phyloP scores from a whole-genome alignment of 1,140 invertebrate genomes.

The Dendrolimus punctatus region DNA sequence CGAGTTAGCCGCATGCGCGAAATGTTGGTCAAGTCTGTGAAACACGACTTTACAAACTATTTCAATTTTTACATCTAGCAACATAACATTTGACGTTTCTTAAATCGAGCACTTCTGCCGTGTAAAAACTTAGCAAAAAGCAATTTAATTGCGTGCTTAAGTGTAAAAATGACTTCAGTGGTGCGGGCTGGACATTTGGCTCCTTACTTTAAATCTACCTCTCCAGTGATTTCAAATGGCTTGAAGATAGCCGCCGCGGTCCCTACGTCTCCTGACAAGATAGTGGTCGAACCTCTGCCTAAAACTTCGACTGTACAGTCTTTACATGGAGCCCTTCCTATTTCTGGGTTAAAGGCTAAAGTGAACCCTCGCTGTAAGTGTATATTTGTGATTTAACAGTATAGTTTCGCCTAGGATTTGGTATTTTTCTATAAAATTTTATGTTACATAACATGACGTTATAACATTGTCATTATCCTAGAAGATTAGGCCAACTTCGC shows the following conservation, averaged over 20 bases:
- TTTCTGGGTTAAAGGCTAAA: conserved; percentile 69
- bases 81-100: conserved; percentile 21
- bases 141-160: conserved; percentile 49
- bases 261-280: conserved; percentile 49
- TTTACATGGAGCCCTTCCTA: conserved; percentile 67
- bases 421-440: conserved; percentile 20
- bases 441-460: conserved; percentile 65
- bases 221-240: conserved; percentile 73
- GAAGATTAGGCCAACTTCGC: too few relatives aligned
- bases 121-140: conserved; percentile 28
- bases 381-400: conserved; percentile 5
- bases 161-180: conserved; percentile 76
- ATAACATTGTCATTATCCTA: too few relatives aligned
- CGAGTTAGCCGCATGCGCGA: background rate
- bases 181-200: conserved; percentile 75
- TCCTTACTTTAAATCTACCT: conserved; percentile 74
- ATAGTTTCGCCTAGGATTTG: background rate
- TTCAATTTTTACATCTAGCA: conserved; percentile 7
- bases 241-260: conserved; percentile 66
- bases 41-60: background rate
- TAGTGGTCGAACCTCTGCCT: conserved; percentile 47
- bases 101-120: conserved; percentile 10
- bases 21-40: background rate
- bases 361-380: conserved; percentile 72
- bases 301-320: conserved; percentile 61